Conservation (phyloP, 2,113 vertebrate genomes). For the Takifugu bimaculatus region DNA sequence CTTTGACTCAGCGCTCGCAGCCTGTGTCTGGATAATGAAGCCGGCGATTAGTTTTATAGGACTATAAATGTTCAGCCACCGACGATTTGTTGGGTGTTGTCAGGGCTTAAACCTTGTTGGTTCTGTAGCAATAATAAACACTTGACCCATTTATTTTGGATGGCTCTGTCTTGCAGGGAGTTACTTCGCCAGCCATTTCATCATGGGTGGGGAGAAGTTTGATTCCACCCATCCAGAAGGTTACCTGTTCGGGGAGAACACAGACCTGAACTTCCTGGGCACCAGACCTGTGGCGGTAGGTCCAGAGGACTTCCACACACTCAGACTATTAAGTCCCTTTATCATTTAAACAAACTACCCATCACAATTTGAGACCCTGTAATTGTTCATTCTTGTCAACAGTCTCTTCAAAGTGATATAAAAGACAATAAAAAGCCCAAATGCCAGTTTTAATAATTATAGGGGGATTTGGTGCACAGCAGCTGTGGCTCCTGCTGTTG, state of each 20-base stretch:
- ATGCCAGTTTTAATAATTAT: no score
- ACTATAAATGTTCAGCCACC: no score
- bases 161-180: conserved; percentile 77
- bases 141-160: neutral
- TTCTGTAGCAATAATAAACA: neutral
- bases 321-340: no score
- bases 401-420: no score
- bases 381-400: no score
- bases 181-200: conserved; percentile 98
- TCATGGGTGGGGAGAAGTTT: conserved; percentile 99
- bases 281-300: conserved; percentile 90
- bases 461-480: no score
- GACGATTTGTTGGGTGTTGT: neutral
- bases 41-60: no score
- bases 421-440: no score
- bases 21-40: no score
- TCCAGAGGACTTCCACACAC: neutral
- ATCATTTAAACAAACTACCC: no score
- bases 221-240: conserved; percentile 95
- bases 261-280: conserved; percentile 97
- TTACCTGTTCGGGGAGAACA: conserved; percentile 98
- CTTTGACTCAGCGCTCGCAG: neutral
- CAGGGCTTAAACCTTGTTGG: neutral
- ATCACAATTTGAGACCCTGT: no score
- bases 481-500: no score